These are phyloP conservation scores for Willisornis vidua DNA, from an alignment of 2,113 vertebrate genomes.

Conservation along the genomic window DNA sequence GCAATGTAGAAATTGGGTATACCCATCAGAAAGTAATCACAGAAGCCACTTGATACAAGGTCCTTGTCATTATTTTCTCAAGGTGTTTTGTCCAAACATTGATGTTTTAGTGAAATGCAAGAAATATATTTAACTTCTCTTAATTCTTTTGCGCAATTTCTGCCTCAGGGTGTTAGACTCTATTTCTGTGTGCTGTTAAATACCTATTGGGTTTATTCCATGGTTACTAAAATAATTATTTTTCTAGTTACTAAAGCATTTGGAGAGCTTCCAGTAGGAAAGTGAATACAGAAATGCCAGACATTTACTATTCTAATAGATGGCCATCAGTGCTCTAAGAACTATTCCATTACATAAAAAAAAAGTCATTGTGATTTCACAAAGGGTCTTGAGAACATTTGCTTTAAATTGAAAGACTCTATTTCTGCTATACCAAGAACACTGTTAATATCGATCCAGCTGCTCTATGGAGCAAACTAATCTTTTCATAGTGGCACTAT, in stretches of 20 bases:
- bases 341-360: neutral
- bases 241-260: neutral
- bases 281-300: neutral
- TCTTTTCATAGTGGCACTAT: neutral
- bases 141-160: neutral
- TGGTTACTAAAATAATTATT: neutral
- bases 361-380: neutral
- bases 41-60: neutral
- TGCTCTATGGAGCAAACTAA: neutral
- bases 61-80: neutral
- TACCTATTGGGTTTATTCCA: neutral
- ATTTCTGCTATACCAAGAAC: neutral
- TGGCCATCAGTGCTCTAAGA: neutral
- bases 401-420: slow-evolving; percentile 14
- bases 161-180: neutral
- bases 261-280: neutral
- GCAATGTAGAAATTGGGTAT: neutral
- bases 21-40: neutral
- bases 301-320: neutral
- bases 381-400: neutral
- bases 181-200: neutral
- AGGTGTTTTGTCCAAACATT: neutral
- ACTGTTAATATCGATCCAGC: neutral
- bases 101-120: neutral
- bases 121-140: neutral